Conservation (phyloP, 1,140 invertebrate species). For the Homalodisca vitripennis region DNA sequence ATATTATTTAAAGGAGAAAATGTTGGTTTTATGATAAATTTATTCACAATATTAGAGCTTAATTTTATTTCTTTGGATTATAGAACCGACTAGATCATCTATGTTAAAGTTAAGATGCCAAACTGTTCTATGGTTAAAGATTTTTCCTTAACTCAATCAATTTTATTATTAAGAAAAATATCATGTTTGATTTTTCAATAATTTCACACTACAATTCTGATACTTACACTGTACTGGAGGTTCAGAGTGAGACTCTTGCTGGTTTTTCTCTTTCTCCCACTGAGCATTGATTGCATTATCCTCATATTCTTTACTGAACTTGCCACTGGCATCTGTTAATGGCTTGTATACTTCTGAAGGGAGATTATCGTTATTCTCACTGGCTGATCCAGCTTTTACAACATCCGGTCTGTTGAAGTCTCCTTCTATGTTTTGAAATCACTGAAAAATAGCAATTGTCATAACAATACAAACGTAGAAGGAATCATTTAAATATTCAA, state of each 20-base stretch:
- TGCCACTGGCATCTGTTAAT: not conserved
- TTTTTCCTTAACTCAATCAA: not conserved
- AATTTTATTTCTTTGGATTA: not conserved
- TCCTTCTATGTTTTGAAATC: conserved; percentile 32
- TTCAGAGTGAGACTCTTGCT: conserved; percentile 27
- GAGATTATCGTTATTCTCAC: conserved; percentile 30
- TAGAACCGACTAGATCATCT: not conserved
- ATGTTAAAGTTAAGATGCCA: not conserved
- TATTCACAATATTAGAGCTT: too few relatives aligned
- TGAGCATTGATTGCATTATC: conserved; percentile 26
- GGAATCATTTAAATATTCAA: too few relatives aligned
- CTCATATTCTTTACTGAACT: conserved; percentile 25
- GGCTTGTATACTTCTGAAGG: conserved; percentile 26
- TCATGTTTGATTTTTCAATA: not conserved
- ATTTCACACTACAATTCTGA: not conserved
- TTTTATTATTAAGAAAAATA: not conserved
- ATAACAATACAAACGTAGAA: too few relatives aligned
- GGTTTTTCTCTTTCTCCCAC: conserved; percentile 33
- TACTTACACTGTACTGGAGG: not conserved
- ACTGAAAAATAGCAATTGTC: conserved; percentile 35
- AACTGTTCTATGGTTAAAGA: not conserved
- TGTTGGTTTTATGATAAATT: too few relatives aligned
- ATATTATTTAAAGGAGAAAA: too few relatives aligned
- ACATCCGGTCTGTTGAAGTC: conserved; percentile 29
- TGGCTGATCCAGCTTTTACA: conserved; percentile 27